Evolutionary conservation across 2,888 invertebrate species (phyloP).

Genomic region (Bombylius major): DNA sequence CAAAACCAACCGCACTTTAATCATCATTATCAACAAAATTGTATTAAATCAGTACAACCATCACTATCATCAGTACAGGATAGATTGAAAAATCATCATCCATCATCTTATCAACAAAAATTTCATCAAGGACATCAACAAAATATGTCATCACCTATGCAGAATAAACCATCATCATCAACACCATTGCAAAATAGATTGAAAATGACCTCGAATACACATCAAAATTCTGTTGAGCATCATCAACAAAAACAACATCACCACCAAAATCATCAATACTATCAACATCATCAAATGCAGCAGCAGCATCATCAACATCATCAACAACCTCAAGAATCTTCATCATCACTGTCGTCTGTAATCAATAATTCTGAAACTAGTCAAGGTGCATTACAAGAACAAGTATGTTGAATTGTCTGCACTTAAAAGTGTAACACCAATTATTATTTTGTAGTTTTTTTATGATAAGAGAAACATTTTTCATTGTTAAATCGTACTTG

Average conservation of each 20-base stretch:
- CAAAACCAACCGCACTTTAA: neutral
- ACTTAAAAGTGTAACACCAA: too few species aligned
- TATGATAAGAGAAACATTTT: too few species aligned
- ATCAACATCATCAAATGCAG: neutral
- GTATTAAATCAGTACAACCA: neutral
- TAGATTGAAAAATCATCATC: neutral
- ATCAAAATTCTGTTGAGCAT: too few species aligned
- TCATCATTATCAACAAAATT: neutral
- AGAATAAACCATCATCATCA: neutral
- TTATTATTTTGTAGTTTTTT: too few species aligned
- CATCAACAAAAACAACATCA: too few species aligned
- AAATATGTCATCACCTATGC: neutral
- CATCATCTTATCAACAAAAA: neutral
- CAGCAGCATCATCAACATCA: neutral
- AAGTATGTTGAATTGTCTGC: neutral
- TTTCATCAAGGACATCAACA: neutral
- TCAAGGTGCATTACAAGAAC: neutral
- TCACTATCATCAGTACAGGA: neutral
- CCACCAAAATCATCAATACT: neutral
- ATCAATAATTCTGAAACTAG: neutral
- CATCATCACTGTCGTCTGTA: neutral
- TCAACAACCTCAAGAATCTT: neutral
- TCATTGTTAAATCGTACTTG: too few species aligned
- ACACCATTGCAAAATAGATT: neutral
- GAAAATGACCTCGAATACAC: too few species aligned